Conservation (phyloP, 2,113 vertebrate genomes). For the Benitochromis conjunctus region DNA sequence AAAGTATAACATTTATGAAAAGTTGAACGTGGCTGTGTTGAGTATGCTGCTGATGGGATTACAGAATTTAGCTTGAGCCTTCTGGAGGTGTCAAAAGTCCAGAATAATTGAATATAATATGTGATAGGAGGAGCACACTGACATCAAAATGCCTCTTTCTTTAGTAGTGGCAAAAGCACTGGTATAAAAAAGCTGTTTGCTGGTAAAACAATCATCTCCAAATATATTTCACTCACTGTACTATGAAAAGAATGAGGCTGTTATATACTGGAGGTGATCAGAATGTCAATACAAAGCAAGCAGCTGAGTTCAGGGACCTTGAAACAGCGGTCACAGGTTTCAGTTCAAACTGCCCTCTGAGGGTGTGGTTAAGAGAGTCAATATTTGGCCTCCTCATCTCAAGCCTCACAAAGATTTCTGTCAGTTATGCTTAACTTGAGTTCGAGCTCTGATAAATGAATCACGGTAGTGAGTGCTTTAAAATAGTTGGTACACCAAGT, state of each 20-base stretch:
- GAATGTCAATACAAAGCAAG: background rate
- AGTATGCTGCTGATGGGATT: background rate
- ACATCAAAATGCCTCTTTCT: background rate
- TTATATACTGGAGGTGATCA: background rate
- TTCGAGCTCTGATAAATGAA: background rate
- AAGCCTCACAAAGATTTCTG: background rate
- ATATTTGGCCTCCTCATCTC: background rate
- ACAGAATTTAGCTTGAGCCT: background rate
- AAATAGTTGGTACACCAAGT: background rate
- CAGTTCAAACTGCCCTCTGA: background rate
- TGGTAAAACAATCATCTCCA: background rate
- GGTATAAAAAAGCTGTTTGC: background rate
- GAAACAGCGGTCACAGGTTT: background rate
- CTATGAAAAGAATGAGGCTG: background rate
- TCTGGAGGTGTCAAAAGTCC: background rate
- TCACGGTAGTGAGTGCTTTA: background rate
- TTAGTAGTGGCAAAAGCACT: background rate
- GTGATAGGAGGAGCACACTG: background rate
- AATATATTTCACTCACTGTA: background rate
- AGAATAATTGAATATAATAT: conserved; percentile 13
- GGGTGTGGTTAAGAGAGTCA: background rate
- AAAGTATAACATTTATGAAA: background rate
- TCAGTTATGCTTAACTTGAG: background rate
- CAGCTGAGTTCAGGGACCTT: background rate
- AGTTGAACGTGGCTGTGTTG: background rate